Percentiles rank a stretch among this genome's conserved stretches.
Conservation (phyloP, 2,797 vertebrate genomes). For the Pseudocheirus occidentalis region DNA sequence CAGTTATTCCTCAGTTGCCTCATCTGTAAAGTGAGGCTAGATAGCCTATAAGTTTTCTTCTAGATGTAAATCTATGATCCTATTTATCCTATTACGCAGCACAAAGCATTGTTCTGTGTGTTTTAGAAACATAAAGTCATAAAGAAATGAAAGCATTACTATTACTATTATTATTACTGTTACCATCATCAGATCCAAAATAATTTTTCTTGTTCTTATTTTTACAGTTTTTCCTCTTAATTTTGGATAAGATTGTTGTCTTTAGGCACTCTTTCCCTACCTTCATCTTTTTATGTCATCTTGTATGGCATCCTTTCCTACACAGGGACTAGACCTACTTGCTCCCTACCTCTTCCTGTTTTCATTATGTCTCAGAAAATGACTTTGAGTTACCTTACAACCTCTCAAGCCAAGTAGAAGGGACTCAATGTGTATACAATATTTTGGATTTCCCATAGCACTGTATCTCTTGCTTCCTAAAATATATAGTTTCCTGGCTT, state of each 20-base stretch:
- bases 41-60: neutral
- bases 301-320: neutral
- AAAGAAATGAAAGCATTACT: neutral
- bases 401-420: neutral
- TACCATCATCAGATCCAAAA: neutral
- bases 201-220: neutral
- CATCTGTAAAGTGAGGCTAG: neutral
- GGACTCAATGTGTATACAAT: neutral
- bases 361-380: neutral
- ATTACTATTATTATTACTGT: neutral
- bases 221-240: constrained; percentile 41
- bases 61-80: neutral
- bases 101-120: neutral
- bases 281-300: neutral
- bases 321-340: neutral
- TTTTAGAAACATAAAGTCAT: neutral
- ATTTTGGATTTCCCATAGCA: neutral
- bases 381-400: neutral
- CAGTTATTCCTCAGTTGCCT: neutral
- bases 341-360: neutral
- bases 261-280: neutral
- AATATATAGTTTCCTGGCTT: neutral
- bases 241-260: constrained; percentile 24
- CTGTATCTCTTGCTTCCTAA: neutral
- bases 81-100: neutral